Evolutionary conservation across 2,113 vertebrate species (phyloP).

Genomic region (Pelmatolapia mariae): DNA sequence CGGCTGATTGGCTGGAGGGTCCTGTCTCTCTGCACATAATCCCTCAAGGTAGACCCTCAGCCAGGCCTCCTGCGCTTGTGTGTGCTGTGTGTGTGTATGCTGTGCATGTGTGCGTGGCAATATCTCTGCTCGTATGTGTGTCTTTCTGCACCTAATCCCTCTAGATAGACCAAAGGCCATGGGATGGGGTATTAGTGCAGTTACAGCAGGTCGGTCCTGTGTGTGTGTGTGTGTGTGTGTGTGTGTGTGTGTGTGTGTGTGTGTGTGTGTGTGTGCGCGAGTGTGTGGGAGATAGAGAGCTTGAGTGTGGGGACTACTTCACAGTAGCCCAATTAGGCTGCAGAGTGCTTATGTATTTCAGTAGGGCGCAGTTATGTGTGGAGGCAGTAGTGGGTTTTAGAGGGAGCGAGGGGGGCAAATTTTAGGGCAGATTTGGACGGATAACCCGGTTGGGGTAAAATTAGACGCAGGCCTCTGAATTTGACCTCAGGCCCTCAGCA

Average conservation of each 20-base stretch:
- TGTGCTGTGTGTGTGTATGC: conserved; percentile 9
- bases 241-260: neutral
- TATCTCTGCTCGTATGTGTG: conserved; percentile 39
- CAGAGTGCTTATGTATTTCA: conserved; percentile 45
- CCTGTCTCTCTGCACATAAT: conserved; percentile 77
- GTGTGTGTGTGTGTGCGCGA: neutral
- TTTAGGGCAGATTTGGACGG: conserved; percentile 67
- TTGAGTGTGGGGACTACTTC: conserved; percentile 29
- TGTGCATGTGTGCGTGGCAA: neutral
- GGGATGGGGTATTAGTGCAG: conserved; percentile 64
- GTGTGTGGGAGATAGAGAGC: neutral
- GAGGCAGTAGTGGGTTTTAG: conserved; percentile 26
- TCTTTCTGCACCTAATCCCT: conserved; percentile 67
- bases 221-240: neutral
- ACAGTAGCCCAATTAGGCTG: conserved; percentile 55
- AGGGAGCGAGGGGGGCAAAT: conserved; percentile 3
- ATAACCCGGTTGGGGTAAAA: conserved; percentile 70
- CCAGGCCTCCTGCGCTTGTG: conserved; percentile 22
- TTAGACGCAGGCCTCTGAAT: conserved; percentile 74
- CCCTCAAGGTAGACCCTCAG: conserved; percentile 71
- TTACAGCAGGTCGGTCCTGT: conserved; percentile 51
- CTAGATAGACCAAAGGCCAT: conserved; percentile 59
- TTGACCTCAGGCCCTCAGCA: conserved; percentile 66
- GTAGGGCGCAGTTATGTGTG: conserved; percentile 34
- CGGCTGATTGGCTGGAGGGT: conserved; percentile 75